Conservation (phyloP, 2,888 invertebrate species). For the Thalpophila matura region DNA sequence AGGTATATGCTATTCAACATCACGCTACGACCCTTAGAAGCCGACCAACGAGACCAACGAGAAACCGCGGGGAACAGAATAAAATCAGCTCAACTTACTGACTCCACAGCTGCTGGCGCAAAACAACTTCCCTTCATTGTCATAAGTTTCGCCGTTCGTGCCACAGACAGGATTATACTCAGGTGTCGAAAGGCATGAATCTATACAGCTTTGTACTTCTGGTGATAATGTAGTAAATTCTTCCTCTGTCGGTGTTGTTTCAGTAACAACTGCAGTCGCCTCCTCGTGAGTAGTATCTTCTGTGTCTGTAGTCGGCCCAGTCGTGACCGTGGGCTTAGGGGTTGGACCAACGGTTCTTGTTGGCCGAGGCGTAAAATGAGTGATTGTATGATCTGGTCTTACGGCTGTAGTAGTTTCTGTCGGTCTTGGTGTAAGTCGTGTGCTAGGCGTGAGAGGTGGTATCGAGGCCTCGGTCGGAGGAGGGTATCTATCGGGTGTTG, state of each 20-base stretch:
- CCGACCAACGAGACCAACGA: too few species aligned
- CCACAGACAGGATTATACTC: constrained; percentile 88
- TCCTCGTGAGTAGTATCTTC: constrained; percentile 5
- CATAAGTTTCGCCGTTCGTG: constrained; percentile 79
- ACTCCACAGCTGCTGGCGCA: constrained; percentile 83
- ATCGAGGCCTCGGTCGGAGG: background rate
- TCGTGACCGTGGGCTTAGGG: background rate
- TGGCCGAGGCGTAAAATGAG: background rate
- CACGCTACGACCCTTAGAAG: too few species aligned
- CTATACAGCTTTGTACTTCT: constrained; percentile 47
- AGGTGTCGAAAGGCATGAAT: constrained; percentile 64
- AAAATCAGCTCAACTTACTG: constrained; percentile 71
- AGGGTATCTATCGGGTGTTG: background rate
- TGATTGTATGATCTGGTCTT: background rate
- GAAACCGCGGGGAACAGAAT: too few species aligned
- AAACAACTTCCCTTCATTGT: constrained; percentile 77
- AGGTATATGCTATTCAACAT: too few species aligned
- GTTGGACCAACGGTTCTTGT: background rate
- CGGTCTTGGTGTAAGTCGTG: background rate
- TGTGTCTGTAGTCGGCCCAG: background rate
- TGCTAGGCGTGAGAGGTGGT: background rate
- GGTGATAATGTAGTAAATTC: constrained; percentile 30
- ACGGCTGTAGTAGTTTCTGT: background rate
- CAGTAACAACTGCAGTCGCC: constrained; percentile 12
- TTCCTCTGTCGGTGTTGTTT: constrained; percentile 20